Evolutionary conservation across 2,113 vertebrate genomes (phyloP), one percentile per base, ranked within the genome.

Genomic region (Montifringilla adamsi): DNA sequence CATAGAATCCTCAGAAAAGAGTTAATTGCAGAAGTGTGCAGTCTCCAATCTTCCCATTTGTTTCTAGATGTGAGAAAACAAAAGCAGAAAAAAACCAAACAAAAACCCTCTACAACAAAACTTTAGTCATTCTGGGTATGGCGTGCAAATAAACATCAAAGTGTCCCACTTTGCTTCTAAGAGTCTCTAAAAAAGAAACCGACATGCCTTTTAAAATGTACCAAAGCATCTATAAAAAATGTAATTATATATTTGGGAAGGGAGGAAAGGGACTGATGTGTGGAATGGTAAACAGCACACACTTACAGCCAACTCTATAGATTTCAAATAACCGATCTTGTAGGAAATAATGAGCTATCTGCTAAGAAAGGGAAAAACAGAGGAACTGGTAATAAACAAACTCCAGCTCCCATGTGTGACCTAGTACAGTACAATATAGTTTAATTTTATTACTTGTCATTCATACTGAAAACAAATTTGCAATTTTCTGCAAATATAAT

Each of bases 371-470:
- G 56, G 73, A 87, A 95, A 94, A 95, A 84, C 86, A 91, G 75
- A 95, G 84, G 59, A 88, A 86, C 78, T 52, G n/a, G 73, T 88
- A 96, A 96, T 96, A 97, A 96, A 96, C 92, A 96, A 97, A 92
- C 85, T 88, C 88, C 11, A 22, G 66, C 85, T 95, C 93, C 88
- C 79, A 76, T 67, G 72, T 96, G 93, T 95, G 94, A 96, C 94
- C 94, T 81, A 39, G 60, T 96, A 92, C 75, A 92, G 94, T 94
- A 96, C 96, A 95, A 96, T 91, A 91, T 31, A 94, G 88, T 96
- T 96, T 95, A 97, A 97, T 97, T 96, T 97, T 96, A 96, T 97
- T 94, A 96, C 93, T 96, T 95, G 94, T 96, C 96, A 95, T 91
- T 96, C 95, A 97, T 82, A 90, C 50, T 7, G 53, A 93, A 93